Base-by-base conservation (phyloP, 2,888 invertebrate species). In the Lasioglossum calceatum region DNA sequence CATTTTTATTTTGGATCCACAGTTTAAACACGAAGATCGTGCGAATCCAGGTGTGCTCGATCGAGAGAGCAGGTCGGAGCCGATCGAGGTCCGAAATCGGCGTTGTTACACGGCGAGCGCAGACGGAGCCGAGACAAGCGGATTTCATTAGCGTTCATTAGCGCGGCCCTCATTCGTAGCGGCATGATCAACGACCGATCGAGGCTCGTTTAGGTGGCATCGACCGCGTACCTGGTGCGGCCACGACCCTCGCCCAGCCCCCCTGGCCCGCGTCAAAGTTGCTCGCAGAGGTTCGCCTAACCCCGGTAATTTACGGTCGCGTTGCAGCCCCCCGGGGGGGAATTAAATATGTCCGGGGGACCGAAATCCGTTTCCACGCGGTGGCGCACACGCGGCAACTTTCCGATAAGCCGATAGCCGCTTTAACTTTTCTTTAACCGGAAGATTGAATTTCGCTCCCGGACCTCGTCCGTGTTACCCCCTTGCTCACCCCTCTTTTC, bases 371-470 rank as follows among this genome's bases (percentile, higher is more conserved):
- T 90, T 90, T 88, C 85, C 81, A 75, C 78, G 84, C 77, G 81
- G 74, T 73, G 76, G 77, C 77, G 82, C 82, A 81, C 86, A 72
- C 83, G 80, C 82, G 86, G 74, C 77, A 89, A 90, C 88, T 91
- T 89, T 72, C 84, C 91, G 91, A 91, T 91, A 91, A 91, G 89
- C 90, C 85, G 90, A 89, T 90, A 85, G 86, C 78, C 86, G 89
- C 88, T 91, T 91, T 87, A 91, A 90, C 90, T 91, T 91, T 90
- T 90, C 88, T 87, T 90, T 83, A 89, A 91, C 89, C 82, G 84
- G 80, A 84, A 90, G 84, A 91, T 91, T 91, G 86, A 89, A 90
- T 90, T 91, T 89, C 86, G 73, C 61, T 79, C 71, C 71, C 42
- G 71, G 71, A 71, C 42, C 71, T 71, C 42, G 71, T 42, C 42